Evolutionary conservation across 2,888 invertebrate genomes (phyloP).

Genomic region (Cephus runcator): DNA sequence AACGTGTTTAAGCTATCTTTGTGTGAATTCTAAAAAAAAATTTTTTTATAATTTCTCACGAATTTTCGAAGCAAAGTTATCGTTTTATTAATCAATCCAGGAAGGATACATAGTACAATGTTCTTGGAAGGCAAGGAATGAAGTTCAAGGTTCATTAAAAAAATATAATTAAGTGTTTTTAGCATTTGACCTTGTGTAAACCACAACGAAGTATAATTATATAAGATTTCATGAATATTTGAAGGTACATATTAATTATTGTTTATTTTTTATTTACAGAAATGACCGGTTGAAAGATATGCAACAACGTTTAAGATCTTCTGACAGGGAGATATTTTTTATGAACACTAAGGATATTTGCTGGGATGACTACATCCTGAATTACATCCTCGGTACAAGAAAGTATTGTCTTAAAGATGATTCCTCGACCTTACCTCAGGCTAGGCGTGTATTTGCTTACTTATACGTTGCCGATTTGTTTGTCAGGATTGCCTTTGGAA

Average conservation of each 20-base stretch:
- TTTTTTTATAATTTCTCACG: too few relatives aligned
- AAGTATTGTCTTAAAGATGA: constrained; percentile 87
- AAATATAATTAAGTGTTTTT: not conserved
- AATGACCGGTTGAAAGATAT: constrained; percentile 45
- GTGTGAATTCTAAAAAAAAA: too few relatives aligned
- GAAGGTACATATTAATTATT: not conserved
- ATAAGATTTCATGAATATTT: not conserved
- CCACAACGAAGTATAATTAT: not conserved
- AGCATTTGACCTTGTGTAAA: not conserved
- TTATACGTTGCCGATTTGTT: constrained; percentile 47
- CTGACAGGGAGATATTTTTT: constrained; percentile 65
- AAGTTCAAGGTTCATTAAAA: not conserved
- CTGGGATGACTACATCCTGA: constrained; percentile 75
- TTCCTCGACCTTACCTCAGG: constrained; percentile 78
- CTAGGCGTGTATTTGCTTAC: constrained; percentile 70
- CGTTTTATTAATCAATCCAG: too few relatives aligned
- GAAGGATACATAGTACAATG: not conserved
- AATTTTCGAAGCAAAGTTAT: too few relatives aligned
- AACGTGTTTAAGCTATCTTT: too few relatives aligned
- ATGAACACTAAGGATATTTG: constrained; percentile 67
- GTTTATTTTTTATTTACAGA: constrained; percentile 37
- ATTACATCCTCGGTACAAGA: constrained; percentile 85
- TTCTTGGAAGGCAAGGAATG: not conserved
- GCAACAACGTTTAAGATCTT: constrained; percentile 43
- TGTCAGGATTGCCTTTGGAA: constrained; percentile 36